Percentiles rank a stretch among this genome's conserved stretches.
Conservation (phyloP, 1,140 invertebrate genomes). For the Leptinotarsa defecta region DNA sequence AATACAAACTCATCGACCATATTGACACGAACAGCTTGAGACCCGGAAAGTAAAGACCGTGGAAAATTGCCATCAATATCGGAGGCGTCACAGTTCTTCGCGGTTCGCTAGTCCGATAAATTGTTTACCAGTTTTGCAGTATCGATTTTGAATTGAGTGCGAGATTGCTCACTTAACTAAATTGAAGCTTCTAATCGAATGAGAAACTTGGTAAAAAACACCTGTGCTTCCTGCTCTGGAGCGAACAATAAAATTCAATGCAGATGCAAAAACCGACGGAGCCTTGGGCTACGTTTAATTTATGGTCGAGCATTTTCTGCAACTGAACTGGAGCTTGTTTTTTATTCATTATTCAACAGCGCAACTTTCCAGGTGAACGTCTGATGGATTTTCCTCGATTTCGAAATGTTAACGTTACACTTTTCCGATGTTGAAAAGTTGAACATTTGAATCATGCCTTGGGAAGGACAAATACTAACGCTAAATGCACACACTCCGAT, state of each 20-base stretch:
- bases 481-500: too few relatives aligned
- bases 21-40: neutral
- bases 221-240: neutral
- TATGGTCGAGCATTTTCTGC: too few relatives aligned
- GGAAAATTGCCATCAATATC: neutral
- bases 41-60: neutral
- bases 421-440: too few relatives aligned
- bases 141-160: constrained; percentile 20
- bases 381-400: too few relatives aligned
- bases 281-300: too few relatives aligned
- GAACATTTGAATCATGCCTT: too few relatives aligned
- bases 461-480: too few relatives aligned
- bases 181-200: constrained; percentile 9
- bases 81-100: neutral
- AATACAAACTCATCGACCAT: neutral
- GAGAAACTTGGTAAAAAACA: constrained; percentile 1
- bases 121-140: constrained; percentile 14
- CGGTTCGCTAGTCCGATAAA: constrained; percentile 4
- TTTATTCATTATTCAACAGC: too few relatives aligned
- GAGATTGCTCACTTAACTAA: constrained; percentile 14
- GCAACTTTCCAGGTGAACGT: too few relatives aligned
- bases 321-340: too few relatives aligned
- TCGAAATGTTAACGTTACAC: too few relatives aligned
- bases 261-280: too few relatives aligned
- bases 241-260: neutral